Evolutionary conservation across 35 echinoderm and acorn worm genomes (phyloP).

Genomic region (Eucidaris tribuloides): DNA sequence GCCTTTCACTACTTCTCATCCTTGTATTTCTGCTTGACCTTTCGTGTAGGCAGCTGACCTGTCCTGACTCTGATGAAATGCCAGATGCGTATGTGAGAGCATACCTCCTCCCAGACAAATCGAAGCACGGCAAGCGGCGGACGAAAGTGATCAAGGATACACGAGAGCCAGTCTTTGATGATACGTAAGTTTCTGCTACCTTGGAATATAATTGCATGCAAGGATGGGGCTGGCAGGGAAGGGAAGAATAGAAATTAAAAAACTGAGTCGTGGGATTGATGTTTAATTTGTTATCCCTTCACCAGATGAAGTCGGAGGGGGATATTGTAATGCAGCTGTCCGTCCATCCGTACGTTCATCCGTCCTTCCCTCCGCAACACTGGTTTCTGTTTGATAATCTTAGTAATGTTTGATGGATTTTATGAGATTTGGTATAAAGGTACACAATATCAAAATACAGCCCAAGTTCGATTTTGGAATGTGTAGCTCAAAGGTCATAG

Average conservation of each 20-base stretch:
- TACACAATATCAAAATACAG: too few species aligned
- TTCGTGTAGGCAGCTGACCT: slow-evolving; percentile 14
- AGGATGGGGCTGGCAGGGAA: not conserved
- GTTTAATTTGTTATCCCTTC: not conserved
- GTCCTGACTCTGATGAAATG: slow-evolving; percentile 39
- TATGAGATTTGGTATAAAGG: too few species aligned
- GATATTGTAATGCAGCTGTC: not conserved
- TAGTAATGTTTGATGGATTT: too few species aligned
- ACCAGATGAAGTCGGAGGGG: not conserved
- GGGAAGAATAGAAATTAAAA: not conserved
- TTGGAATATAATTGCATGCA: not conserved
- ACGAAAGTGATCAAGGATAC: slow-evolving; percentile 87
- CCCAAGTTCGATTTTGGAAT: too few species aligned
- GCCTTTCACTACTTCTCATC: too few species aligned
- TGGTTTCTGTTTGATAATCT: too few species aligned
- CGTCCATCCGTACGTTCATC: too few species aligned
- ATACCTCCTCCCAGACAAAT: slow-evolving; percentile 93
- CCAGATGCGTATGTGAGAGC: slow-evolving; percentile 84
- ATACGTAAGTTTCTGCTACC: slow-evolving; percentile 61
- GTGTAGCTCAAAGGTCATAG: too few species aligned
- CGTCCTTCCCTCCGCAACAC: too few species aligned
- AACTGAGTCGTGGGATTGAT: not conserved
- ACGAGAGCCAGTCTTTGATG: slow-evolving; percentile 68
- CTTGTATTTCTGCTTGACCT: not conserved
- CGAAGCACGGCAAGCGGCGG: slow-evolving; percentile 67